Conservation (phyloP, 2,797 vertebrate species). For the Poeciliopsis presidionis region DNA sequence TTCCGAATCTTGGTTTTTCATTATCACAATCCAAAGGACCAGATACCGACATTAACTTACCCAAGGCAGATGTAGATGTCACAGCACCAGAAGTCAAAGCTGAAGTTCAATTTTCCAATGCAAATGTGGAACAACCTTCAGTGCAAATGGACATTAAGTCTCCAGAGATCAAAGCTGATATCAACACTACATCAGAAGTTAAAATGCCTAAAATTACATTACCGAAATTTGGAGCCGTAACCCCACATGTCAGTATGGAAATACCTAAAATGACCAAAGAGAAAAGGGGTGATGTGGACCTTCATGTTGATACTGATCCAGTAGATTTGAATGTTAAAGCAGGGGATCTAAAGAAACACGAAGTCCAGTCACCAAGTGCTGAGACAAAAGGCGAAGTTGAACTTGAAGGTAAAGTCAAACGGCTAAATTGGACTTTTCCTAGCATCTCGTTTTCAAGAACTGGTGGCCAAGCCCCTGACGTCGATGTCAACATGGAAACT, state of each 20-base stretch:
- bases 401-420: conserved; percentile 36
- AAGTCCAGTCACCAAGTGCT: conserved; percentile 22
- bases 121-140: conserved; percentile 25
- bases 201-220: conserved; percentile 51
- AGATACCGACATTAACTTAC: neutral
- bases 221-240: conserved; percentile 50
- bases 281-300: conserved; percentile 18
- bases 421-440: conserved; percentile 49
- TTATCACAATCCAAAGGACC: neutral
- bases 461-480: conserved; percentile 22
- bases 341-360: conserved; percentile 29
- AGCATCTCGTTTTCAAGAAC: conserved; percentile 13
- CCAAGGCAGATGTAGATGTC: conserved; percentile 51
- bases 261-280: conserved; percentile 44
- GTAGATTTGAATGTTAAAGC: conserved; percentile 21
- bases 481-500: conserved; percentile 37
- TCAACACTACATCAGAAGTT: neutral
- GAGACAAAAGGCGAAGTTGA: conserved; percentile 20
- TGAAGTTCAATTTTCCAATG: conserved; percentile 31
- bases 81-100: conserved; percentile 25
- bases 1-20: conserved; percentile 14
- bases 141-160: conserved; percentile 36
- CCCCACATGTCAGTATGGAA: conserved; percentile 25
- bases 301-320: conserved; percentile 8
- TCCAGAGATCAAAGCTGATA: conserved; percentile 24